Base-by-base conservation (phyloP, 2,113 vertebrate species). In the Orthonyx spaldingii region DNA sequence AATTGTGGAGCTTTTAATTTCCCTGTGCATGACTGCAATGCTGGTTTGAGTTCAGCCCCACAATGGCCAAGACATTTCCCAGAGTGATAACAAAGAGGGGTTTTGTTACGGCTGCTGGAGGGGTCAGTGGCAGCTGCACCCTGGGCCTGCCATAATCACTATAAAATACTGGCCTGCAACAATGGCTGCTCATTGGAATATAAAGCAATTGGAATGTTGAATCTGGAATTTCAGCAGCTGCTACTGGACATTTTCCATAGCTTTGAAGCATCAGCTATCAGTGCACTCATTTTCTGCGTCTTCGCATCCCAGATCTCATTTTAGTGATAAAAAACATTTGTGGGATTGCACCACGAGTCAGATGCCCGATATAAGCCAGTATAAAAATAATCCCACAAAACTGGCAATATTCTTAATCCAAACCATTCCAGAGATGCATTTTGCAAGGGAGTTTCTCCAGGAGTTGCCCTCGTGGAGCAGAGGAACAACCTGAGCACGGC, bases 71-170 rank as follows among this genome's bases (percentile, higher is more conserved):
- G 84, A 68, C 69, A 89, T 97, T 97, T 97, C 97, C 96, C 95
- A 96, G 91, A 84, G 70, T 61, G 87, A 63, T 71, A 93, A 97
- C 97, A 98, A 98, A 97, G 95, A 93, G 78, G 44, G 72, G 16
- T 95, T 97, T 97, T 97, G 96, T 97, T 96, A 72, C n/a, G 64
- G 87, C 68, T 64, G 69, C 86, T 66, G 9, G 55, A 78, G 87
- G 81, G 76, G 84, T 94, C 94, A 96, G 90, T 91, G 92, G 94
- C 96, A 96, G 97, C 96, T 97, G 97, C 70, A 53, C 87, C 46
- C 16, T n/a, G 88, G 52, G 78, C 50, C 93, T 75, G 82, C 92
- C 85, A 75, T 86, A 96, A 96, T 91, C 87, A 93, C 78, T 75
- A 66, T 78, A 84, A 97, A 95, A 95, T 75, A 90, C 89, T 68